Percentiles rank a stretch among this genome's conserved stretches.
Conservation (phyloP, 1,140 invertebrate species). For the roundworm (Caenorhabditis elegans) region WBcel235 BX284602.5:11662001-11662500, state of each 20-base stretch:
- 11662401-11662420: constrained; percentile 28
- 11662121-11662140: background rate
- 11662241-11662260: background rate
- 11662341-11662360: constrained; percentile 5
- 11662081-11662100: background rate
- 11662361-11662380: constrained; percentile 11
- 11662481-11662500: background rate
- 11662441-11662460: background rate
- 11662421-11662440: background rate
- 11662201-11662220: constrained; percentile 2
- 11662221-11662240: background rate
- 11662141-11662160: constrained; percentile 17
- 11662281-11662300: background rate
- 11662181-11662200: constrained; percentile 34
- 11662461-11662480: background rate
- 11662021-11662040: background rate
- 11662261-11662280: background rate
- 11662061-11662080: constrained; percentile 25
- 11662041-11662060: background rate
- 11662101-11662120: background rate
- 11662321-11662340: background rate
- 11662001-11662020: too few relatives aligned
- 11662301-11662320: background rate
- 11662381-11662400: constrained; percentile 19
- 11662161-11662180: background rate